phyloP scores from a whole-genome alignment of 2,113 vertebrate species.

The Notarius quadriscutis region DNA sequence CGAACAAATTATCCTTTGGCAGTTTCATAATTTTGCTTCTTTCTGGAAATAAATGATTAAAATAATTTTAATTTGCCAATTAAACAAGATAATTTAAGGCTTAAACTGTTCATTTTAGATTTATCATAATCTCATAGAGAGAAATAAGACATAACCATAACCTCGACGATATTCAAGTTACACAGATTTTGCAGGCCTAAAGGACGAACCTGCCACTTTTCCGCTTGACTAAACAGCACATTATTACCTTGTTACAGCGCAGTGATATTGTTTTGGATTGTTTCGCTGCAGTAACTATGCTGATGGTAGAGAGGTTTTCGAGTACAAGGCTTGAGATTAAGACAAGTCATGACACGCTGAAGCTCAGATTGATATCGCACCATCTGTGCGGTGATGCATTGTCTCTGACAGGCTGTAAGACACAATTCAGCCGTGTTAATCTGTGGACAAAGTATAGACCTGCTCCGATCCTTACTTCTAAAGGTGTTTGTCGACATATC shows the following conservation, averaged over 20 bases:
- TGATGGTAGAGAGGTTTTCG: neutral
- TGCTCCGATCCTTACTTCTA: neutral
- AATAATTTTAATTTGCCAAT: neutral
- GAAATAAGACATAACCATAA: neutral
- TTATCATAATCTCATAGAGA: neutral
- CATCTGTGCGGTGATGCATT: no score
- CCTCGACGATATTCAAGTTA: neutral
- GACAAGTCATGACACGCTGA: slow-evolving; percentile 40
- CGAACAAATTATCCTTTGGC: neutral
- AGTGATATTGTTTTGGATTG: neutral
- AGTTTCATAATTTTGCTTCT: neutral
- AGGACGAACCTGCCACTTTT: neutral
- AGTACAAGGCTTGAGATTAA: neutral
- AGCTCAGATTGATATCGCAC: neutral
- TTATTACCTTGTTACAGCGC: neutral
- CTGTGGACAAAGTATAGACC: neutral
- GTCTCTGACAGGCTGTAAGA: neutral
- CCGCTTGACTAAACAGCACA: neutral
- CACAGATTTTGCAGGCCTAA: no score
- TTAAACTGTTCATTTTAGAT: neutral
- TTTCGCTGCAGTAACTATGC: neutral
- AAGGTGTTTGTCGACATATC: neutral
- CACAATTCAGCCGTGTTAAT: slow-evolving; percentile 4
- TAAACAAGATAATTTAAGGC: no score
- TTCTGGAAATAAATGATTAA: neutral